Percentiles rank a stretch among this genome's conserved stretches.
These are phyloP conservation scores for Myiagra hebetior DNA, from an alignment of 2,113 vertebrate species.

Conservation along the genomic window DNA sequence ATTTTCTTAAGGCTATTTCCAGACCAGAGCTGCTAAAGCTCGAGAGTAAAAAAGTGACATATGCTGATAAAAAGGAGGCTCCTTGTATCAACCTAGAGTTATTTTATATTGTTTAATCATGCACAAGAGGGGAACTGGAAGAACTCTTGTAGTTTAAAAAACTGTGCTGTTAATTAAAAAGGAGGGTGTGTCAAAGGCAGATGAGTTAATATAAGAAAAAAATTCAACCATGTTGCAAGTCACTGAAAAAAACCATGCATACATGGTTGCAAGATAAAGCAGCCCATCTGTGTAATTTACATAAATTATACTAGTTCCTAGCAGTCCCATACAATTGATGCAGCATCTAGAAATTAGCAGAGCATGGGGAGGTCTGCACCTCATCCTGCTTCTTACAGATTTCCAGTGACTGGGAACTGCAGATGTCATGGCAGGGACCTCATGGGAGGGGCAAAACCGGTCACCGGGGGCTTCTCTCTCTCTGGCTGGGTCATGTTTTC, in stretches of 20 bases:
- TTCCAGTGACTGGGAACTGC: background rate
- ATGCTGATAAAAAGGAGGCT: background rate
- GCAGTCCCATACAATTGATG: slow-evolving; percentile 39
- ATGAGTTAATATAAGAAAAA: slow-evolving; percentile 60
- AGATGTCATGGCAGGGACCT: background rate
- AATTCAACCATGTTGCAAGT: slow-evolving; percentile 55
- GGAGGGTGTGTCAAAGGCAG: slow-evolving; percentile 52
- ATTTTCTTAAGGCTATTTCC: slow-evolving; percentile 18
- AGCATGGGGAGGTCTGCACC: background rate
- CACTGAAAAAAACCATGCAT: slow-evolving; percentile 45
- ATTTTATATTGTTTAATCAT: slow-evolving; percentile 5
- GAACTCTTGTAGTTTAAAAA: slow-evolving; percentile 35
- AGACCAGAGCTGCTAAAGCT: background rate
- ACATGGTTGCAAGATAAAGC: slow-evolving; percentile 64
- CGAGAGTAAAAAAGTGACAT: background rate
- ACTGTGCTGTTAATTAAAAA: slow-evolving; percentile 36
- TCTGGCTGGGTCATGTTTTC: background rate
- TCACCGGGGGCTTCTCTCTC: background rate
- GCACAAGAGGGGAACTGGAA: background rate
- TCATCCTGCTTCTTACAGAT: background rate
- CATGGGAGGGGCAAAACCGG: background rate
- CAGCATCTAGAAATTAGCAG: slow-evolving; percentile 38
- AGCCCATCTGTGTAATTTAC: slow-evolving; percentile 68
- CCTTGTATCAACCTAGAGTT: background rate
- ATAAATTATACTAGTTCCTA: slow-evolving; percentile 66